phyloP scores from a whole-genome alignment of 2,113 vertebrate genomes.

The Hiodon alosoides region DNA sequence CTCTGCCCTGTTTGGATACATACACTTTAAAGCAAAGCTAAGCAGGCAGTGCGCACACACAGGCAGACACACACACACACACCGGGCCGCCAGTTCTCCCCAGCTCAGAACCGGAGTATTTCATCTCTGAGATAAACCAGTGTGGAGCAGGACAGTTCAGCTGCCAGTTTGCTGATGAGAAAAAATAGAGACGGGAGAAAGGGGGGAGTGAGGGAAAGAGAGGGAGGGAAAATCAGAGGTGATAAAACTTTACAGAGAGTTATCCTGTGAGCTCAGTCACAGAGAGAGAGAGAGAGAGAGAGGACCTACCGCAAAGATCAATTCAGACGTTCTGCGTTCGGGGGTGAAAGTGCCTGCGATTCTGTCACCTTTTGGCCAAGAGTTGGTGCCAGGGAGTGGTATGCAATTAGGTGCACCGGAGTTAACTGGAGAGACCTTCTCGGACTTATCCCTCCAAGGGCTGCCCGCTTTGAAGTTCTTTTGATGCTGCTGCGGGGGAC shows the following conservation, averaged over 20 bases:
- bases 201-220: slow-evolving; percentile 22
- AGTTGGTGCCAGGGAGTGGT: slow-evolving; percentile 25
- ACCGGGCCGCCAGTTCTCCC: slow-evolving; percentile 8
- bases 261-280: slow-evolving; percentile 57
- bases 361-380: slow-evolving; percentile 24
- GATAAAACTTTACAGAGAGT: slow-evolving; percentile 62
- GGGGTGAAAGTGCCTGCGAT: slow-evolving; percentile 34
- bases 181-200: slow-evolving; percentile 35
- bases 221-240: slow-evolving; percentile 45
- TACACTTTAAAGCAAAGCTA: slow-evolving; percentile 35
- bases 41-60: slow-evolving; percentile 31
- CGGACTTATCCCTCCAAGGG: slow-evolving; percentile 22
- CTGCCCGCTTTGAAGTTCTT: slow-evolving; percentile 27
- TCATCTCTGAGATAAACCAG: slow-evolving; percentile 65
- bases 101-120: slow-evolving; percentile 58
- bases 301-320: slow-evolving; percentile 39
- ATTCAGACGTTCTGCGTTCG: slow-evolving; percentile 32
- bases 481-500: slow-evolving; percentile 14
- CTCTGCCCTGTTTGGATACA: slow-evolving; percentile 29
- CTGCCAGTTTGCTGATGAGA: slow-evolving; percentile 55
- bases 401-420: slow-evolving; percentile 34
- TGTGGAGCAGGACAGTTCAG: slow-evolving; percentile 50
- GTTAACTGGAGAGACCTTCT: slow-evolving; percentile 21
- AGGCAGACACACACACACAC: slow-evolving; percentile 9
- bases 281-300: slow-evolving; percentile 32